These are phyloP conservation scores for Patella pellucida DNA, from an alignment of 2,888 invertebrate species.

Conservation along the genomic window DNA sequence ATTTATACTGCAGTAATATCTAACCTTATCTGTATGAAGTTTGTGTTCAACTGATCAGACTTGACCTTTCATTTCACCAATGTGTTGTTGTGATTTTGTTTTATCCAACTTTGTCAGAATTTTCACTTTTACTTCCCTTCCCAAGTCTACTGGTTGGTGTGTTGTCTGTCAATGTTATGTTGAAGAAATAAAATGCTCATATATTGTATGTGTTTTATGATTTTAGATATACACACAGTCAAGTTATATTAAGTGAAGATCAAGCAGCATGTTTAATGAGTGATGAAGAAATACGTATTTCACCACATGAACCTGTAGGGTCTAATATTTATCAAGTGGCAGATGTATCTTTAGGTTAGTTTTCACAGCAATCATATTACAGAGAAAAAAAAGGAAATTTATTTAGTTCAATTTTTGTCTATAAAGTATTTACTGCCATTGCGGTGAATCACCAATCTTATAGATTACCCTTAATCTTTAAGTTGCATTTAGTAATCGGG, in stretches of 20 bases:
- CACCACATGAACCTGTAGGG: slow-evolving; percentile 21
- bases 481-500: too few relatives aligned
- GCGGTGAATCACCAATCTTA: too few relatives aligned
- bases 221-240: slow-evolving; percentile 49
- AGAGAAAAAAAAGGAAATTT: background rate
- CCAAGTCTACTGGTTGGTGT: background rate
- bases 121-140: background rate
- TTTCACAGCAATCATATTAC: background rate
- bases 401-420: background rate
- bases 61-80: too few relatives aligned
- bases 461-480: too few relatives aligned
- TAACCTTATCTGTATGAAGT: too few relatives aligned
- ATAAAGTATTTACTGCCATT: background rate
- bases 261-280: slow-evolving; percentile 55
- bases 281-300: slow-evolving; percentile 43
- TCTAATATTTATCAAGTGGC: slow-evolving; percentile 33
- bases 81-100: too few relatives aligned
- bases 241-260: slow-evolving; percentile 56
- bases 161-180: background rate
- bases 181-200: background rate
- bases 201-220: too few relatives aligned
- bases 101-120: too few relatives aligned
- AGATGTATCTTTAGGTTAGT: slow-evolving; percentile 52
- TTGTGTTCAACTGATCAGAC: too few relatives aligned
- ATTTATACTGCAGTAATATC: too few relatives aligned